Conservation (phyloP, 2,888 invertebrate species). For the Aproaerema taeniolella region DNA sequence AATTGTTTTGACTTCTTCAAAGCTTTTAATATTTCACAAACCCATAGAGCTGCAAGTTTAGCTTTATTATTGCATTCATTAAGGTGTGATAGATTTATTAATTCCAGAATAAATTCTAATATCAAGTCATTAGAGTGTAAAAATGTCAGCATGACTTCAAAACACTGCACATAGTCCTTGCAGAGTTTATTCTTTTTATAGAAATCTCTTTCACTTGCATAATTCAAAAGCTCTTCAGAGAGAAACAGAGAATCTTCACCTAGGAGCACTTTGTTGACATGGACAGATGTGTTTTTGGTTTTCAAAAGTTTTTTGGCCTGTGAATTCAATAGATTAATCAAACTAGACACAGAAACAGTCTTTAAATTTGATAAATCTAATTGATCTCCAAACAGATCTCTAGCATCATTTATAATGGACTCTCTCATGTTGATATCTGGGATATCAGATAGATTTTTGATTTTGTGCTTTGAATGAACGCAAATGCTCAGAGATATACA, state of each 20-base stretch:
- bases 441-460: slow-evolving; percentile 56
- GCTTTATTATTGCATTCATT: slow-evolving; percentile 37
- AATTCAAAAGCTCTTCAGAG: slow-evolving; percentile 46
- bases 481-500: slow-evolving; percentile 58
- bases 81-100: slow-evolving; percentile 56
- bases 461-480: slow-evolving; percentile 48
- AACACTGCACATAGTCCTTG: slow-evolving; percentile 54
- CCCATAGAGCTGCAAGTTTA: slow-evolving; percentile 71
- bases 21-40: slow-evolving; percentile 64
- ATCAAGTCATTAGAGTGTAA: slow-evolving; percentile 72
- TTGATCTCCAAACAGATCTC: slow-evolving; percentile 45
- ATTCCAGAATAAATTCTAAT: slow-evolving; percentile 56
- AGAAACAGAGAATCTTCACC: slow-evolving; percentile 52
- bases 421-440: slow-evolving; percentile 46
- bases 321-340: slow-evolving; percentile 40
- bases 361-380: slow-evolving; percentile 49
- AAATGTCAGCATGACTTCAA: slow-evolving; percentile 73
- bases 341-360: slow-evolving; percentile 39
- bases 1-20: slow-evolving; percentile 54
- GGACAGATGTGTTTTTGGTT: slow-evolving; percentile 28
- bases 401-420: slow-evolving; percentile 50
- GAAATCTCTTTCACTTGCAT: slow-evolving; percentile 37
- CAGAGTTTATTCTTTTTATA: slow-evolving; percentile 33
- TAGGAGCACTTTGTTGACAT: slow-evolving; percentile 45
- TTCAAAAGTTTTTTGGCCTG: slow-evolving; percentile 44